Base-by-base conservation (phyloP, 2,888 invertebrate genomes). In the Drosophila meridionalis region DNA sequence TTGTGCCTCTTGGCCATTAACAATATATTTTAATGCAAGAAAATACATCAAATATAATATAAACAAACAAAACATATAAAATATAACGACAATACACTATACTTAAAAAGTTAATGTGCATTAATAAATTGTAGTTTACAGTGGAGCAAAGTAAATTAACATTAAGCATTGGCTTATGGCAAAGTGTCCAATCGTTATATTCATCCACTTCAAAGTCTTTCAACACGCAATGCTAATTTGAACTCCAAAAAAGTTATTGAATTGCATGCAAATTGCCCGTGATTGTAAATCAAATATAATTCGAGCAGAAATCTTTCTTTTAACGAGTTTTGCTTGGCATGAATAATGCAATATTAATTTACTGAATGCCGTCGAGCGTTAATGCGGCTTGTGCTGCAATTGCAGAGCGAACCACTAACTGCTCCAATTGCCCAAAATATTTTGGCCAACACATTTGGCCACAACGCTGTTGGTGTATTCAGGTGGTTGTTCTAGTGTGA, bases 341-440 rank as follows among this genome's bases (percentile, higher is more conserved):
- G n/a, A 48, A 26, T 5, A 57, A 7, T 59, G 9, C 62, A 45
- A 69, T 42, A 9, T 14, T 47, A n/a, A 75, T 45, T 42, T 50
- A 34, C 60, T 26, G n/a, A 7, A 45, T 58, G 20, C 32, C 14
- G 8, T 14, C 11, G 11, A 32, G 7, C 30, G n/a, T 20, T 50
- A 56, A 62, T 28, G 48, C 45, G 47, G 20, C n/a, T 61, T 28
- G 36, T 20, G 26, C 28, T 42, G 62, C 62, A 52, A n/a, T 26
- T 26, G 20, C 32, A 30, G 9, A 14, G 36, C 30, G 36, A 45
- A 70, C 64, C 57, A 6, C 60, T 38, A 59, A n/a, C 40, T 52
- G 56, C n/a, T 30, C 34, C 64, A 69, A 57, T 56, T 63, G 56
- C 8, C 50, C 50, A 8, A 34, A 34, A 68, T 28, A 68, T 32